Conservation (phyloP, 2,113 vertebrate genomes). For the Thalassoma bifasciatum region DNA sequence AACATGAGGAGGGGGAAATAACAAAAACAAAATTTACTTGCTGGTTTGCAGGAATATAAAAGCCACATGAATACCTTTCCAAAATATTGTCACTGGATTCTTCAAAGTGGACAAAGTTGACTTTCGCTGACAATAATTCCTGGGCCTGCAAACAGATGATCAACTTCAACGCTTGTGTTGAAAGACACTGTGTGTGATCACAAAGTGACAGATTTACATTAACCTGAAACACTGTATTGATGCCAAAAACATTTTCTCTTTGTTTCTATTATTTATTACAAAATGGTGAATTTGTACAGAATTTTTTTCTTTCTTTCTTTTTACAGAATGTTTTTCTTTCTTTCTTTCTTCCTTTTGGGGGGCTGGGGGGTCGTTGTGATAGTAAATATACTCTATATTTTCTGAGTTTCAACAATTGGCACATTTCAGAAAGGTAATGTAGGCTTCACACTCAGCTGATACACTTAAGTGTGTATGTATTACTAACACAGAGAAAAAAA, state of each 20-base stretch:
- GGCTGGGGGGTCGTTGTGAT: too few species aligned
- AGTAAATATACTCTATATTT: too few species aligned
- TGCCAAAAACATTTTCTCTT: not conserved
- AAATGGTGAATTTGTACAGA: not conserved
- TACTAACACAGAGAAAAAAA: too few species aligned
- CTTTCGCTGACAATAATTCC: not conserved
- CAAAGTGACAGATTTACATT: not conserved
- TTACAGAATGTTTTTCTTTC: too few species aligned
- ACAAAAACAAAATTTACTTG: constrained; percentile 17
- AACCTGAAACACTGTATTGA: not conserved
- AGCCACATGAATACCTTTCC: not conserved
- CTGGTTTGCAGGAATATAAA: not conserved
- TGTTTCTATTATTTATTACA: not conserved
- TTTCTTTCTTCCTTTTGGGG: too few species aligned
- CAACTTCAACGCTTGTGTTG: not conserved
- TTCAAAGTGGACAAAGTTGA: not conserved
- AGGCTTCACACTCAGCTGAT: not conserved
- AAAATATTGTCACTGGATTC: not conserved
- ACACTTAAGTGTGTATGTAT: too few species aligned
- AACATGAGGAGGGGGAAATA: constrained; percentile 74
- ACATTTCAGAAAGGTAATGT: constrained; percentile 2
- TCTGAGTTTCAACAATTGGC: constrained; percentile 21
- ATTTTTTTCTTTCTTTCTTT: too few species aligned
- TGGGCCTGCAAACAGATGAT: not conserved
- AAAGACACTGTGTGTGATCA: not conserved